phyloP scores from a whole-genome alignment of 2,113 vertebrate species.

The Halichoerus grypus region DNA sequence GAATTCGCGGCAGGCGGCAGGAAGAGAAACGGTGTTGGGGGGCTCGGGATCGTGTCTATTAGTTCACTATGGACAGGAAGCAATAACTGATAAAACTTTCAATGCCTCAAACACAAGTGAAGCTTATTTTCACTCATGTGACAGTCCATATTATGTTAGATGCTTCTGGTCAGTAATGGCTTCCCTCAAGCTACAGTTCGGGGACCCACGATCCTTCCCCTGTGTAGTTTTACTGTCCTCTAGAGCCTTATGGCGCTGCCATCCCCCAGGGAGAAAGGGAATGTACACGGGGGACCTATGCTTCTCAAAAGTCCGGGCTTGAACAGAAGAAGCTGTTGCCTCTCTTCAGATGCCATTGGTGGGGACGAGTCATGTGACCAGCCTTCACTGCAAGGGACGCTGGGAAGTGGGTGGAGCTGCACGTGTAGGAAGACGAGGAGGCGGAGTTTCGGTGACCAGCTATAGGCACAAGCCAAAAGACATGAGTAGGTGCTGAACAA shows the following conservation, averaged over 20 bases:
- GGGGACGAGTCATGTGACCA: neutral
- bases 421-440: neutral
- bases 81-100: neutral
- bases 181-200: neutral
- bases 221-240: fast-evolving
- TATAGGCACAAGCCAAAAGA: neutral
- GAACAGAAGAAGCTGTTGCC: neutral
- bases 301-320: neutral
- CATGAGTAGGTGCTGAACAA: neutral
- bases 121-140: neutral
- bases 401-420: neutral
- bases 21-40: neutral
- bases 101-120: neutral
- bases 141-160: neutral
- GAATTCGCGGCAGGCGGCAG: neutral
- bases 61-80: neutral
- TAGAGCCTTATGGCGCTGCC: neutral
- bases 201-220: neutral
- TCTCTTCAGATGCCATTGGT: neutral
- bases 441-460: neutral
- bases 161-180: neutral
- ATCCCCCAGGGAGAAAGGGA: neutral
- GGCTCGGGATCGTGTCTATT: neutral
- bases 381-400: neutral
- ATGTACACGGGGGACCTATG: fast-evolving